A percentile compares a stretch with the other conserved stretches of the same genome.
Evolutionary conservation across 1,140 invertebrate species (phyloP).

Genomic region (Drosophila ambigua): DNA sequence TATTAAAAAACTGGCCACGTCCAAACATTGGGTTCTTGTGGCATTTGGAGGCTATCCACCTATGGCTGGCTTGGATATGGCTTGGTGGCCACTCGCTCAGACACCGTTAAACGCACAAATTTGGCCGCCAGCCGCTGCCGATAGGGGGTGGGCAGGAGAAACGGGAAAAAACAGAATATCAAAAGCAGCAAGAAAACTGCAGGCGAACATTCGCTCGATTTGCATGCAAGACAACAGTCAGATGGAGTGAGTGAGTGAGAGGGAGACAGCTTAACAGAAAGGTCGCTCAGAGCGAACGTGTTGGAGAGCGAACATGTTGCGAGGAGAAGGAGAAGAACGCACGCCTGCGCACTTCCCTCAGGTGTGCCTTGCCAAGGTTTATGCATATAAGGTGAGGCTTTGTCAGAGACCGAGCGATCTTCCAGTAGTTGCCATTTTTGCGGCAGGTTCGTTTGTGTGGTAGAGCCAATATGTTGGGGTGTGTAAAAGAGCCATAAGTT

Average conservation of each 20-base stretch:
- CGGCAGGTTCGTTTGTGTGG: neutral
- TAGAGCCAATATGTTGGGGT: constrained; percentile 4
- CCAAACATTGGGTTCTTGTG: constrained; percentile 47
- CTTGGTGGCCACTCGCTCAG: constrained; percentile 17
- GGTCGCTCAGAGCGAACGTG: constrained; percentile 4
- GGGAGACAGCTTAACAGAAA: constrained; percentile 8
- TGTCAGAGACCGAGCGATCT: too few relatives aligned
- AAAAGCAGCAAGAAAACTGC: constrained; percentile 7
- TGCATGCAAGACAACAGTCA: constrained; percentile 29
- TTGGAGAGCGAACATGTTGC: constrained; percentile 43
- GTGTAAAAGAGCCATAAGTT: constrained; percentile 14
- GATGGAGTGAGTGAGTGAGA: neutral
- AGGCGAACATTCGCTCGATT: constrained; percentile 36
- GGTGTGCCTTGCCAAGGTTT: too few relatives aligned
- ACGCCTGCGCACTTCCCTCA: constrained; percentile 10
- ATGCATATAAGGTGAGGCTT: too few relatives aligned
- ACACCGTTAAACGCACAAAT: constrained; percentile 53
- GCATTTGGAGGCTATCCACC: constrained; percentile 49
- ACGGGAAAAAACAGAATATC: constrained; percentile 16
- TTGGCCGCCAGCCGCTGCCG: constrained; percentile 36
- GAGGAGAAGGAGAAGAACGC: constrained; percentile 3
- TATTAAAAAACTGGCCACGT: constrained; percentile 55
- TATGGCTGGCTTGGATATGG: constrained; percentile 34
- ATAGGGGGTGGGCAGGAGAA: neutral
- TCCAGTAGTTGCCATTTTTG: too few relatives aligned